Percentiles rank a stretch among this genome's conserved stretches.
phyloP scores from a whole-genome alignment of 1,140 invertebrate species.

The Ooceraea biroi region DNA sequence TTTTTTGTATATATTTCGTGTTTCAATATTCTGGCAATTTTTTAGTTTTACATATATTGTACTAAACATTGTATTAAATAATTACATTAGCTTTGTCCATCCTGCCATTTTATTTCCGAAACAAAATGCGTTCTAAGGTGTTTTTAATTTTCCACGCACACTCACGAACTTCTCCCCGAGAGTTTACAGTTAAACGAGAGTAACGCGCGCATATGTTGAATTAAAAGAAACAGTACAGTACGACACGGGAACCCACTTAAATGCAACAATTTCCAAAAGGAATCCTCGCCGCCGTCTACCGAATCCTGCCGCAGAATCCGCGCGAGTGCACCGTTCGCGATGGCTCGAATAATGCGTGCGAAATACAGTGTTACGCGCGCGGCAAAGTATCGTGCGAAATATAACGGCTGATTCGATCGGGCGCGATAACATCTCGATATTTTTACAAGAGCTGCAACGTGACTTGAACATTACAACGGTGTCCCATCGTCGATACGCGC shows the following conservation, averaged over 20 bases:
- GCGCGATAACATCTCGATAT: constrained; percentile 28
- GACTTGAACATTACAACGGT: neutral
- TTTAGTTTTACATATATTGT: neutral
- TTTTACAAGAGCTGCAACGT: constrained; percentile 22
- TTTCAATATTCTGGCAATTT: neutral
- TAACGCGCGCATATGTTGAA: neutral
- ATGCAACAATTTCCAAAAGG: constrained; percentile 35
- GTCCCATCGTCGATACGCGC: neutral
- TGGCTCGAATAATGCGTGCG: constrained; percentile 38
- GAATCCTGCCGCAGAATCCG: constrained; percentile 42
- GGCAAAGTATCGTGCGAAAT: constrained; percentile 54
- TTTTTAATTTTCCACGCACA: neutral
- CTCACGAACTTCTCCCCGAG: neutral
- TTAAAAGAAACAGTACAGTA: constrained; percentile 33
- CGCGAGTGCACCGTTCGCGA: constrained; percentile 25
- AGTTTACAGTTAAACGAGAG: neutral
- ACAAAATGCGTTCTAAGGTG: neutral
- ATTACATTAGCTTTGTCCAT: neutral
- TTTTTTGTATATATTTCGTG: neutral
- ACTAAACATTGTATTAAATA: neutral
- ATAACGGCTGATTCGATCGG: constrained; percentile 58
- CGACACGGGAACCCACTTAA: constrained; percentile 50
- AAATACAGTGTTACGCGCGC: constrained; percentile 54
- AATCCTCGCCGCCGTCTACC: constrained; percentile 36
- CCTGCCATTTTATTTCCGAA: neutral